Percentiles rank a stretch among this genome's conserved stretches.
Conservation (phyloP, 1,140 invertebrate species). For the Drosophila sp. region DNA sequence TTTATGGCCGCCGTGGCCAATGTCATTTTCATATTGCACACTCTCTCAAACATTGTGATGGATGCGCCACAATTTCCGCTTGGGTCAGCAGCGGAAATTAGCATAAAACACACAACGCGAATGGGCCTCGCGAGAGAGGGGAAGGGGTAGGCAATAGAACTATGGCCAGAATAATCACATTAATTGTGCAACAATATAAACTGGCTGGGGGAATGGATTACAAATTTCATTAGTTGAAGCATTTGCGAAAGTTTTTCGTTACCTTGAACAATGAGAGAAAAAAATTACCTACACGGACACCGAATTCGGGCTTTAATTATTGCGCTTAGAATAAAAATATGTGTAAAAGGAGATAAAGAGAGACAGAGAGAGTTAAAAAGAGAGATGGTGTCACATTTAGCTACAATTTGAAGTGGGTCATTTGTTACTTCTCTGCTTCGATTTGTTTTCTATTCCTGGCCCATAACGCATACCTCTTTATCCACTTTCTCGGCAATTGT, state of each 20-base stretch:
- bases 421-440: conserved; percentile 61
- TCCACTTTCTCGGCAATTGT: conserved; percentile 80
- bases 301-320: conserved; percentile 4
- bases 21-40: conserved; percentile 9
- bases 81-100: conserved; percentile 46
- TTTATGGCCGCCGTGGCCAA: conserved; percentile 1
- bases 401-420: conserved; percentile 24
- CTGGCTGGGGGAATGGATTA: conserved; percentile 39
- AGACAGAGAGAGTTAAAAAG: background rate
- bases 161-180: conserved; percentile 48
- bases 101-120: conserved; percentile 10
- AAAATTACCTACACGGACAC: conserved; percentile 15
- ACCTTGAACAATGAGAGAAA: conserved; percentile 20
- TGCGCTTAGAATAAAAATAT: background rate
- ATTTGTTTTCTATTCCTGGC: conserved; percentile 41
- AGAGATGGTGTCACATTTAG: background rate
- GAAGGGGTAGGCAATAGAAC: too few species aligned
- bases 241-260: background rate
- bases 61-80: conserved; percentile 50
- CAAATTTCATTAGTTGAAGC: conserved; percentile 48
- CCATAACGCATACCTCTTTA: conserved; percentile 78
- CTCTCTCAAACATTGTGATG: conserved; percentile 27
- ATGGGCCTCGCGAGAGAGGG: background rate
- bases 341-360: conserved; percentile 4
- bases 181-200: conserved; percentile 47